Evolutionary conservation across 1,140 invertebrate species (phyloP), one percentile per base, ranked within the genome.

Genomic region (Euura saliciscinereae): DNA sequence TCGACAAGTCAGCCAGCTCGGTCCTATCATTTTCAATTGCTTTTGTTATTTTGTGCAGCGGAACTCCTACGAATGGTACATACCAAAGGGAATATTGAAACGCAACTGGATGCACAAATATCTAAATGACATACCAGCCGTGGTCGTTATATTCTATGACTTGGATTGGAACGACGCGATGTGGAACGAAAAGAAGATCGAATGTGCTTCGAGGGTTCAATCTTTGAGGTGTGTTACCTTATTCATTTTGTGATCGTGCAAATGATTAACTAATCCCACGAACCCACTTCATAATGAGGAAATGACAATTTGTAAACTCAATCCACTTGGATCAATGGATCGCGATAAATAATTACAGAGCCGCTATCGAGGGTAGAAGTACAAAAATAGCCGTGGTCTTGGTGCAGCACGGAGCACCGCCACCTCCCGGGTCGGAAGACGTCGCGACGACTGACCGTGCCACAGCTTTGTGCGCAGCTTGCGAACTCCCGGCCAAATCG

Each of bases 31-130:
- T 28, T 28, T 28, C 28, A 28, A 28, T 28, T 28, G 28, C 28
- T 72, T 76, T 80, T 76, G 59, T 78, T 78, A 44, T 76, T 68
- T 75, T 78, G 80, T 83, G 45, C 80, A 93, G 92, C 90, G 95
- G 79, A 93, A 95, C 78, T 95, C 95, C 0, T 98, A 98, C 85
- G 97, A 99, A 80, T 97, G 95, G 93, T 98, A 98, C 81, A 94
- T 97, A 79, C 97, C 97, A 0, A 98, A 98, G 88, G 98, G 98
- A 44, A 97, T 99, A 74, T 88, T 99, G 3, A 99, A 99, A 84
- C 92, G 92, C 6, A 96, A 96, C 81, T 99, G 98, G 98, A 94
- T 99, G 89, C 90, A 93, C 7, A 99, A 99, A 88, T 96, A 99
- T 85, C 88, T 98, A 6, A 91, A 94, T 78, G 89, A 96, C 68